These are phyloP conservation scores for Abramis brama DNA, from an alignment of 2,113 vertebrate genomes.

Conservation along the genomic window DNA sequence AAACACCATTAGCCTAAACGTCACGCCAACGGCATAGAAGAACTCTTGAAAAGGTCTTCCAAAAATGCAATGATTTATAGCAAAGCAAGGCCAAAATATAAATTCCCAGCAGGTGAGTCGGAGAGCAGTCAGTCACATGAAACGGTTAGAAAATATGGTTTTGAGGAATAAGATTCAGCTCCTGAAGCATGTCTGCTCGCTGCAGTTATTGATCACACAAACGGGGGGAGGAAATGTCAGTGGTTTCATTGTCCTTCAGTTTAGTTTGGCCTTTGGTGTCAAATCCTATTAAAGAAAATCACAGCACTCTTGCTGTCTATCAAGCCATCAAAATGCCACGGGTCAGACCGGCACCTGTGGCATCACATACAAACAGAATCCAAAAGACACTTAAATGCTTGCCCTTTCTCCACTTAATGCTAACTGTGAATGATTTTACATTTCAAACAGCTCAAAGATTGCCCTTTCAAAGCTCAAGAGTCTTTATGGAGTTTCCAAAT, in stretches of 20 bases:
- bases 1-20: not conserved
- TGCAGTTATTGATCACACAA: slow-evolving; percentile 66
- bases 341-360: slow-evolving; percentile 53
- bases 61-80: not conserved
- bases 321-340: slow-evolving; percentile 66
- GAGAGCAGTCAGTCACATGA: slow-evolving; percentile 31
- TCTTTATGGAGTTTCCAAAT: not conserved
- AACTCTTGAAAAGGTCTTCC: not conserved
- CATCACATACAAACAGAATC: slow-evolving; percentile 22
- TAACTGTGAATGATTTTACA: not conserved
- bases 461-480: not conserved
- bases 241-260: slow-evolving; percentile 64
- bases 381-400: slow-evolving; percentile 40
- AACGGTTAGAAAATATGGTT: slow-evolving; percentile 27
- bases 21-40: not conserved
- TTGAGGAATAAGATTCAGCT: slow-evolving; percentile 55
- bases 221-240: slow-evolving; percentile 69
- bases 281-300: slow-evolving; percentile 68
- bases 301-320: slow-evolving; percentile 63
- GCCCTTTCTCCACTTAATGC: not conserved
- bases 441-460: not conserved
- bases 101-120: slow-evolving; percentile 1
- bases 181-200: slow-evolving; percentile 51
- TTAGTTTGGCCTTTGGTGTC: slow-evolving; percentile 67
- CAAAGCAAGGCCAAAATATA: not conserved